These are phyloP conservation scores for Drosophila putrida DNA, from an alignment of 2,888 invertebrate genomes.

Conservation along the genomic window DNA sequence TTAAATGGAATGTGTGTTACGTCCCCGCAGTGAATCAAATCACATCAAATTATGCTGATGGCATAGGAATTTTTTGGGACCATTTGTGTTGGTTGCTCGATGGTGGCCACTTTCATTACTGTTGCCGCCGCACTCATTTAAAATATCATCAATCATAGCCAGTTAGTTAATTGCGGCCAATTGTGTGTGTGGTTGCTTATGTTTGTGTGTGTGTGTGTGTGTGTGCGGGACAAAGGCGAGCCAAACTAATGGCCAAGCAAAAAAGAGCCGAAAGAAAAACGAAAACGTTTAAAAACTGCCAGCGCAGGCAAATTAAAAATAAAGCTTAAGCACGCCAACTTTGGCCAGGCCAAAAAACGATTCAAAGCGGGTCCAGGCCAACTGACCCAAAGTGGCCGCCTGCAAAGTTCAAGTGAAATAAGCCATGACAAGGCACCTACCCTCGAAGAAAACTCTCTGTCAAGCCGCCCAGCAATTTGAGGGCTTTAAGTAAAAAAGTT, in stretches of 20 bases:
- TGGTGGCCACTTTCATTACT: constrained; percentile 47
- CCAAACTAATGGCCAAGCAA: constrained; percentile 61
- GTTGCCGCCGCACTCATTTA: constrained; percentile 74
- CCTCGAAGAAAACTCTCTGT: not conserved
- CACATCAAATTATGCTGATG: constrained; percentile 68
- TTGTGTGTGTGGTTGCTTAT: constrained; percentile 24
- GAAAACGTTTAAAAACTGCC: constrained; percentile 71
- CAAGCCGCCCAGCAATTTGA: constrained; percentile 36
- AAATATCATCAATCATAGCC: constrained; percentile 83
- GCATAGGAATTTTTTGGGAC: constrained; percentile 50
- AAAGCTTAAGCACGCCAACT: constrained; percentile 76
- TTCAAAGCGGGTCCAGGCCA: constrained; percentile 25
- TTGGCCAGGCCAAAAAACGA: constrained; percentile 45
- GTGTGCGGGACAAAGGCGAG: constrained; percentile 42
- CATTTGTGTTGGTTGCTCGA: constrained; percentile 26
- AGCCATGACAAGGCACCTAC: constrained; percentile 67
- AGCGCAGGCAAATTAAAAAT: constrained; percentile 71
- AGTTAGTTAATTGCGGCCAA: constrained; percentile 77
- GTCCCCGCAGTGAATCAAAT: constrained; percentile 58
- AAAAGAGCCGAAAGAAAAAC: constrained; percentile 23
- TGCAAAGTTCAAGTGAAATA: constrained; percentile 75
- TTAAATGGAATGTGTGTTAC: constrained; percentile 31
- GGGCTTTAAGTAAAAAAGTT: constrained; percentile 70
- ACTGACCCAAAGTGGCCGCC: constrained; percentile 63
- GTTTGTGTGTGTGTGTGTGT: constrained; percentile 8